Evolutionary conservation across 1,140 invertebrate genomes (phyloP).

Genomic region (Matsumurasca onukii): DNA sequence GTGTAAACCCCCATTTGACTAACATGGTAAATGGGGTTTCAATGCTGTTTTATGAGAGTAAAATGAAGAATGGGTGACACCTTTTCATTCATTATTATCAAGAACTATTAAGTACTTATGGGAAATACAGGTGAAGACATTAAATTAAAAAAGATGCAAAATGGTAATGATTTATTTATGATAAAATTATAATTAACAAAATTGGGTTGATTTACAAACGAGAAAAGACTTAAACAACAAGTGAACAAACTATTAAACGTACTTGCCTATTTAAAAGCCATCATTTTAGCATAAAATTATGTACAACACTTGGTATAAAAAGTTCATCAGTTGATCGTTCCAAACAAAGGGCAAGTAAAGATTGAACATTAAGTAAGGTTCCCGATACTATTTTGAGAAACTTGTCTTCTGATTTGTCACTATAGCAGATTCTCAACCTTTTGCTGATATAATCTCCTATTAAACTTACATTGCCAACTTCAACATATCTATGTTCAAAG

Average conservation of each 20-base stretch:
- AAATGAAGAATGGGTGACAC: no score
- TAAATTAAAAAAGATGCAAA: not conserved
- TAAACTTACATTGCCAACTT: slow-evolving; percentile 63
- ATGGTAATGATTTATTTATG: not conserved
- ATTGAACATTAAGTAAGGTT: slow-evolving; percentile 59
- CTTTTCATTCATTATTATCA: no score
- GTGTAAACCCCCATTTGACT: no score
- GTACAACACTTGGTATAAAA: slow-evolving; percentile 18
- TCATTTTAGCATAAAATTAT: not conserved
- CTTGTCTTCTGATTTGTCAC: slow-evolving; percentile 52
- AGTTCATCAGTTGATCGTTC: slow-evolving; percentile 49
- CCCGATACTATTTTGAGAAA: slow-evolving; percentile 63
- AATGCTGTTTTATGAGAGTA: no score
- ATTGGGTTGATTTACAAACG: not conserved
- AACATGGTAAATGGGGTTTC: no score
- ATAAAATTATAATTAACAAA: not conserved
- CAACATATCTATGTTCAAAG: slow-evolving; percentile 57
- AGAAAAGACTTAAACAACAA: not conserved
- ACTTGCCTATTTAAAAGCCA: not conserved
- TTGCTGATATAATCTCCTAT: slow-evolving; percentile 67
- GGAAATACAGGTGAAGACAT: no score
- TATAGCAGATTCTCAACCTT: slow-evolving; percentile 59
- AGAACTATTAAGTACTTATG: no score
- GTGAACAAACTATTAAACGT: not conserved
- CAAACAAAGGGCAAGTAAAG: slow-evolving; percentile 61